Base-by-base conservation (phyloP, 2,797 vertebrate species). In the Sebastes taczanowskii region DNA sequence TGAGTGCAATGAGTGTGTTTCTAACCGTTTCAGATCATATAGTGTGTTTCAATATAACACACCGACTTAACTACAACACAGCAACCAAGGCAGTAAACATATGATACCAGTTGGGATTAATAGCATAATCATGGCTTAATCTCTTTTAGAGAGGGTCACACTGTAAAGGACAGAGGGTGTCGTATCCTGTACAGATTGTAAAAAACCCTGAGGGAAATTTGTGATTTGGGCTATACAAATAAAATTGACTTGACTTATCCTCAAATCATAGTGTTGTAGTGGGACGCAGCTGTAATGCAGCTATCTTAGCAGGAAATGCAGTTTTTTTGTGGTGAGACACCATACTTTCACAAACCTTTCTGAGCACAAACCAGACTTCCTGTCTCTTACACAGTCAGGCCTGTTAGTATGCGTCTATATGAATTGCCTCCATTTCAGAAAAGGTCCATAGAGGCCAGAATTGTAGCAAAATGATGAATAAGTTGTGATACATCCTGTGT, bases 301-400 rank as follows among this genome's bases (percentile, higher is more conserved):
- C 58, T 59, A 23, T 71, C 13, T 66, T 11, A 59, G 65, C 89
- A 85, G 83, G 74, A 88, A 84, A 59, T 52, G 65, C 8, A 30
- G 42, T 62, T 74, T 83, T 58, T 32, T 27, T 81, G 91, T 88
- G 91, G 90, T 91, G 78, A 91, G 75, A 81, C 55, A 20, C 42
- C 70, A 13, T 46, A 29, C 73, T 86, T 66, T 81, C 77, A 78
- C 72, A 83, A 80, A 80, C 62, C 53, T 66, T 70, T 85, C 20
- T 9, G 78, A 84, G 71, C 83, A 69, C 62, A 79, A 81, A 90
- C 35, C 86, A 88, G 85, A 94, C 93, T 92, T 96, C 94, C 95
- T 95, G 92, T 94, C 91, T 92, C 80, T 83, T 62, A 68, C 53
- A 77, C 34, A 71, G 35, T 49, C 55, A 81, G 69, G 78, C 74